These are phyloP conservation scores for Enteromius anoplus DNA, from an alignment of 2,797 vertebrate genomes.

Conservation along the genomic window DNA sequence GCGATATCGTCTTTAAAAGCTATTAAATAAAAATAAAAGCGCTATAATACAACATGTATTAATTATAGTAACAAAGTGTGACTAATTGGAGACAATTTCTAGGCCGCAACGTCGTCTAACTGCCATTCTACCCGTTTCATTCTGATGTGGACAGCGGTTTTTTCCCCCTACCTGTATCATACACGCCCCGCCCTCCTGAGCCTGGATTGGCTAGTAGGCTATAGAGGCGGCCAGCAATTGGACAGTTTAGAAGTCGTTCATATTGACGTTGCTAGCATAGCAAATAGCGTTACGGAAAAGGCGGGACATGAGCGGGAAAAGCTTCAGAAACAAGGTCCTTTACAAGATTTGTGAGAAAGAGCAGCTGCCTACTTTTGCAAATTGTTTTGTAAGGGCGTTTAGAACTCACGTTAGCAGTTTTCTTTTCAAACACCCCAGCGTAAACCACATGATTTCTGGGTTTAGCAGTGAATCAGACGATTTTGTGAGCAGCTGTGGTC, in stretches of 20 bases:
- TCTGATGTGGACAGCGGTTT: background rate
- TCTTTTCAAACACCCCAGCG: background rate
- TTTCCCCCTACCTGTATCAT: background rate
- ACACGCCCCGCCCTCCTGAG: background rate
- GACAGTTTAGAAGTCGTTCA: background rate
- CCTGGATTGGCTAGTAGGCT: conserved; percentile 6
- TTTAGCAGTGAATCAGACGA: background rate
- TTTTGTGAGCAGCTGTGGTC: background rate
- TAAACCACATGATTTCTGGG: background rate
- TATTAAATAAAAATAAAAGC: background rate
- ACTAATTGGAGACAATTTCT: background rate
- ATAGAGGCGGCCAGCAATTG: background rate
- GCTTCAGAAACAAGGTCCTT: background rate
- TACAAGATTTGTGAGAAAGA: background rate
- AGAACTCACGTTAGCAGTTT: background rate
- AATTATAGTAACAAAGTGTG: background rate
- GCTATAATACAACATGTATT: background rate
- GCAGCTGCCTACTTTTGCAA: background rate
- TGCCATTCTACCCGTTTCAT: background rate
- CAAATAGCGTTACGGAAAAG: background rate
- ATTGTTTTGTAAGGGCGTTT: background rate
- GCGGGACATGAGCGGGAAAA: background rate
- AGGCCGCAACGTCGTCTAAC: background rate
- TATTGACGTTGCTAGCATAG: background rate
- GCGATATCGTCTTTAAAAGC: background rate